Conservation (phyloP, 1,140 invertebrate genomes). For the Heliconius nattereri region DNA sequence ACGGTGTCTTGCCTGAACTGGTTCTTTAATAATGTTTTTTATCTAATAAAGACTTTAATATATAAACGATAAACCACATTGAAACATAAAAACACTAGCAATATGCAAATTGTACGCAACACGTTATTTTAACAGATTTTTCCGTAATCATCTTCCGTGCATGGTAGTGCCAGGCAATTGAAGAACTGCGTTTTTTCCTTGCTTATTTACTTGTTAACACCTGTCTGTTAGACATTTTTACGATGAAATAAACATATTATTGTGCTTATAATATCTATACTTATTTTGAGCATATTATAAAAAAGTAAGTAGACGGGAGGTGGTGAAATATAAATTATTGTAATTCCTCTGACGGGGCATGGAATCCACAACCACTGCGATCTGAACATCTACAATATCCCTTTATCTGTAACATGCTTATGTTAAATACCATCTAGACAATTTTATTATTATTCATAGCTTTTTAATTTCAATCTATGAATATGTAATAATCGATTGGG, state of each 20-base stretch:
- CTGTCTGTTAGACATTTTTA: background rate
- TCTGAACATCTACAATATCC: background rate
- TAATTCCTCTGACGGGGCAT: background rate
- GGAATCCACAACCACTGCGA: background rate
- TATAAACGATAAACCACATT: background rate
- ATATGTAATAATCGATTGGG: background rate
- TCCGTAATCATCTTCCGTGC: conserved; percentile 23
- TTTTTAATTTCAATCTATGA: conserved; percentile 2
- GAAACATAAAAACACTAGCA: background rate
- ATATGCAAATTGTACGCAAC: conserved; percentile 2
- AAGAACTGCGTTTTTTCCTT: conserved; percentile 33
- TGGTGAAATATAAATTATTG: no score
- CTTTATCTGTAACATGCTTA: background rate
- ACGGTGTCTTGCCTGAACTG: no score
- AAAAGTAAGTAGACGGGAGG: no score
- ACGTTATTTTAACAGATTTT: background rate
- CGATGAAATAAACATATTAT: background rate
- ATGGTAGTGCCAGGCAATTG: conserved; percentile 38
- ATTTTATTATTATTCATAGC: background rate
- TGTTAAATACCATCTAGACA: background rate
- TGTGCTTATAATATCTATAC: background rate
- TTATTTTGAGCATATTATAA: background rate
- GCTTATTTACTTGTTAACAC: background rate
- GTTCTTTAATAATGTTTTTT: no score
- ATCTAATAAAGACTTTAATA: no score